A percentile compares a stretch with the other conserved stretches of the same genome.
Conservation (phyloP, 2,797 vertebrate species). For the Protosalanx chinensis region DNA sequence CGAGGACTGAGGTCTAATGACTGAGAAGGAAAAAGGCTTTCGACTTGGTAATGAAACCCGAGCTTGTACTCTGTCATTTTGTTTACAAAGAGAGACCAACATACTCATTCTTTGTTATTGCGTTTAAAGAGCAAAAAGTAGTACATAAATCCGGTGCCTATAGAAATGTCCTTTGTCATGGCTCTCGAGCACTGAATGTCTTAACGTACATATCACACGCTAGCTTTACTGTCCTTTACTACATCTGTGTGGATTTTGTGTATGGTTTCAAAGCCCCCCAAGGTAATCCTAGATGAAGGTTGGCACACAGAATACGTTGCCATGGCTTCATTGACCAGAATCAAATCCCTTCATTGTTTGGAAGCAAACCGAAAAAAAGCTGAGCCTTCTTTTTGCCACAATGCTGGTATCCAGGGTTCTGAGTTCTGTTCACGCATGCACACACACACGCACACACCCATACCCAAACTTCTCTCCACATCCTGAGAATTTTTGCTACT, state of each 20-base stretch:
- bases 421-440: constrained; percentile 51
- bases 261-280: constrained; percentile 21
- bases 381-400: constrained; percentile 51
- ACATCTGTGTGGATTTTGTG: constrained; percentile 27
- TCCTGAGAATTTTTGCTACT: constrained; percentile 40
- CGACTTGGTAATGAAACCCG: constrained; percentile 9
- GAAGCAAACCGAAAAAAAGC: constrained; percentile 55
- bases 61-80: neutral
- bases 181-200: neutral
- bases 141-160: constrained; percentile 39
- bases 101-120: neutral
- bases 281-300: constrained; percentile 43
- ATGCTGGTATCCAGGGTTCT: constrained; percentile 66
- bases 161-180: neutral
- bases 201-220: neutral
- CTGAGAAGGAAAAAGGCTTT: neutral
- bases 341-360: constrained; percentile 71
- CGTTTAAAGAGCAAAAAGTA: neutral
- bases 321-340: constrained; percentile 54
- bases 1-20: neutral
- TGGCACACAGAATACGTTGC: constrained; percentile 60
- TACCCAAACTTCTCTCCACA: neutral
- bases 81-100: neutral
- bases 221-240: constrained; percentile 1
- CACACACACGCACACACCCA: constrained; percentile 38